phyloP scores from a whole-genome alignment of 2,888 invertebrate species.

The Drosophila neonasuta region DNA sequence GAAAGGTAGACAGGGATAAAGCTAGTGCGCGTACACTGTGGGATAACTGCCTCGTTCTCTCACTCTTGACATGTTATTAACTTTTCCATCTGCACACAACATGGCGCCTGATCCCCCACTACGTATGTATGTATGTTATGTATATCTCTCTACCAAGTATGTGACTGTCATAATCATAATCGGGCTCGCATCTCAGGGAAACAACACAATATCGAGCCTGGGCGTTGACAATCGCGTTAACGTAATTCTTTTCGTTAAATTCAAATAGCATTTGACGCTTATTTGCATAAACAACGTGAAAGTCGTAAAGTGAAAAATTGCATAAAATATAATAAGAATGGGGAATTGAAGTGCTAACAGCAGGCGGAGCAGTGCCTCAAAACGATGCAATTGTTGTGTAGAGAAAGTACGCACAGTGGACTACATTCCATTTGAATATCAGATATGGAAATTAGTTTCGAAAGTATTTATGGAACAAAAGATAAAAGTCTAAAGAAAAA shows the following conservation, averaged over 20 bases:
- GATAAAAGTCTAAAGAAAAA: not conserved
- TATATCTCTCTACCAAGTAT: not conserved
- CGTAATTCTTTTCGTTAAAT: constrained; percentile 68
- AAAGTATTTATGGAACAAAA: not conserved
- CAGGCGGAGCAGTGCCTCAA: constrained; percentile 33
- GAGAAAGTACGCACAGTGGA: constrained; percentile 41
- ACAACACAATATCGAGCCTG: constrained; percentile 42
- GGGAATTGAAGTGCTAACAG: constrained; percentile 46
- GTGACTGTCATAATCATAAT: constrained; percentile 65
- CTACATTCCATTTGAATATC: not conserved
- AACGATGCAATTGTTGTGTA: constrained; percentile 50
- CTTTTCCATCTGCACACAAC: constrained; percentile 50
- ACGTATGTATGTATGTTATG: constrained; percentile 7
- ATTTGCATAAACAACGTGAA: constrained; percentile 76
- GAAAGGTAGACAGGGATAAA: constrained; percentile 7
- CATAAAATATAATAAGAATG: constrained; percentile 58
- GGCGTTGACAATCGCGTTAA: constrained; percentile 72
- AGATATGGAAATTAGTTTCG: not conserved
- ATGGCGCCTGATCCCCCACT: constrained; percentile 47
- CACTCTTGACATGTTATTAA: constrained; percentile 46
- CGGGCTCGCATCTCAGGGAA: constrained; percentile 37
- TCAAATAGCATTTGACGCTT: constrained; percentile 74
- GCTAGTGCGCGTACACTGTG: constrained; percentile 2
- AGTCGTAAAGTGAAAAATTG: constrained; percentile 77
- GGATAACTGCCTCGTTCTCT: not conserved